These are phyloP conservation scores for Dipodomys stephensi DNA, from an alignment of 2,113 vertebrate genomes.

Conservation along the genomic window DNA sequence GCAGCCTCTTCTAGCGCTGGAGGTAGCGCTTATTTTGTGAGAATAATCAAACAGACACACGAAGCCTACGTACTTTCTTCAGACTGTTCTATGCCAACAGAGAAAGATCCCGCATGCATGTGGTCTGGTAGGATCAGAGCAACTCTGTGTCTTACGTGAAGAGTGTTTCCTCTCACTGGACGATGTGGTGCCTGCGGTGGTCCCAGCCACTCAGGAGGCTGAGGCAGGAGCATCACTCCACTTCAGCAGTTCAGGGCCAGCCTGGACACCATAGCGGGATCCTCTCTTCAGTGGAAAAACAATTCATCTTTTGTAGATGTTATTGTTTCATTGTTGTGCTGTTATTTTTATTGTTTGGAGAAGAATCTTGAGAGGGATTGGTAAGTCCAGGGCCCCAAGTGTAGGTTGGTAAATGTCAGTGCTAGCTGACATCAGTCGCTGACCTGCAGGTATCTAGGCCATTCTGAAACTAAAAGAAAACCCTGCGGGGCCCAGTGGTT, in stretches of 20 bases:
- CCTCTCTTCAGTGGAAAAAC: neutral
- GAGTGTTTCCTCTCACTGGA: neutral
- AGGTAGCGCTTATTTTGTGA: neutral
- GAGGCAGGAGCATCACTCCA: neutral
- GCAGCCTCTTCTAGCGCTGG: neutral
- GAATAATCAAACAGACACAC: neutral
- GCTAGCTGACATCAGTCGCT: neutral
- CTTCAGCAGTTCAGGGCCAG: neutral
- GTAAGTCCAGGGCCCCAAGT: neutral
- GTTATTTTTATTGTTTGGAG: neutral
- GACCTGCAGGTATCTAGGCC: neutral
- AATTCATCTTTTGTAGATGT: constrained; percentile 1
- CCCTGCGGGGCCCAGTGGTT: neutral
- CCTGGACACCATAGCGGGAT: neutral
- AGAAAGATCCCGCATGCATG: neutral
- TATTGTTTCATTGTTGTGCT: neutral
- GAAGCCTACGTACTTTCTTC: neutral
- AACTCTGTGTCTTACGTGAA: neutral
- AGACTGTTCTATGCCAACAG: neutral
- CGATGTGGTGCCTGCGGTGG: neutral
- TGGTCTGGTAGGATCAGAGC: neutral
- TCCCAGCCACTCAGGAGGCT: neutral
- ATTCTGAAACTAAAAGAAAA: neutral
- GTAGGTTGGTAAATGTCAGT: neutral
- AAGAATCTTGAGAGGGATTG: neutral